Base-by-base conservation (phyloP, 2,888 invertebrate genomes). In the Hypolimnas misippus region DNA sequence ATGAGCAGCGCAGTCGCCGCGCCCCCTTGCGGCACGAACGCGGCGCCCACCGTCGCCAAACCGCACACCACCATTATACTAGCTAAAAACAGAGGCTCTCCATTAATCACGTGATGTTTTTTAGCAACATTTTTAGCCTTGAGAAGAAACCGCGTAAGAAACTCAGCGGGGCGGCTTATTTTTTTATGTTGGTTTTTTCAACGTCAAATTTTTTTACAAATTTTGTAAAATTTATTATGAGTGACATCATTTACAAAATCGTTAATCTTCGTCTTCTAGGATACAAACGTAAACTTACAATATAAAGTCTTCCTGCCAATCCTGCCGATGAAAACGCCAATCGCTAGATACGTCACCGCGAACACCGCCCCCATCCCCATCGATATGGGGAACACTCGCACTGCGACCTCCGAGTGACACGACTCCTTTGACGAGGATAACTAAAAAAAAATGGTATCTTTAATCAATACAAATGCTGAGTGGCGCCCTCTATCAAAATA, bases 351-450 rank as follows among this genome's bases (percentile, higher is more conserved):
- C 0, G 84, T 89, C 68, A 89, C 68, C 0, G 91, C 92, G 64
- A 92, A 92, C 12, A 89, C 84, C 0, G 82, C 84, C 0, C 92
- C 92, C 92, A 92, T 92, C 0, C 80, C 82, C 89, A 92, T 91
- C 0, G 91, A 90, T n/a, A 92, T 89, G 0, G 92, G 89, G 67
- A 91, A 92, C 65, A 92, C 86, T 0, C 79, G 81, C 3, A 87
- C 81, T 0, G 89, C 85, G 17, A 92, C 84, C 1, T 84, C 81
- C 0, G 82, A 70, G 6, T 77, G 72, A 57, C 90, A 90, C 0
- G 59, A 58, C 1, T 67, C 62, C 0, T 72, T 65, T 0, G 67
- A 16, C 12, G 74, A 50, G 6, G 71, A 63, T 14, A 78, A 16
- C 87, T 85, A 76, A 0, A 66, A 79, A 5, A 59, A 33, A 10